Evolutionary conservation across 2,797 vertebrate species (phyloP).

Genomic region (Sternotherus odoratus): DNA sequence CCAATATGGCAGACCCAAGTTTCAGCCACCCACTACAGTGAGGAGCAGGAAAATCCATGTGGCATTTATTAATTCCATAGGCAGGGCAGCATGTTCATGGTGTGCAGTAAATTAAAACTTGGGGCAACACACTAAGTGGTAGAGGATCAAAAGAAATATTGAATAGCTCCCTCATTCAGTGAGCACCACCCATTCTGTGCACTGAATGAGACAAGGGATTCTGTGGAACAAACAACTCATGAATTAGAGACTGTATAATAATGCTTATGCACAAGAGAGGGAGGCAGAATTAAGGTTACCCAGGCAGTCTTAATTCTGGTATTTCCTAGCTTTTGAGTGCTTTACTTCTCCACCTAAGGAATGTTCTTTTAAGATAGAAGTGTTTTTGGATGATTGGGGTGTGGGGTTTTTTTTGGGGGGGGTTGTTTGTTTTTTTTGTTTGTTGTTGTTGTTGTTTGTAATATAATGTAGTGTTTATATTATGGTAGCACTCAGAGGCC

Average conservation of each 20-base stretch:
- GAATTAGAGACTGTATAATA: constrained; percentile 33
- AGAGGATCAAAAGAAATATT: constrained; percentile 45
- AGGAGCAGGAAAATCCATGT: neutral
- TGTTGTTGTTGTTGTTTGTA: no score
- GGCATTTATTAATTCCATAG: constrained; percentile 34
- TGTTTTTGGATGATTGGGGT: neutral
- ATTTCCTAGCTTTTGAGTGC: neutral
- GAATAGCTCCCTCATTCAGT: constrained; percentile 27
- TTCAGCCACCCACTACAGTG: neutral
- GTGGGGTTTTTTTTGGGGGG: no score
- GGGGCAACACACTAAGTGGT: neutral
- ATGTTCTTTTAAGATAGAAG: neutral
- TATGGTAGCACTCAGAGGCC: constrained; percentile 10
- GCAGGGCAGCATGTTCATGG: constrained; percentile 36
- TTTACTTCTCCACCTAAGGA: neutral
- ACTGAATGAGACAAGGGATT: constrained; percentile 2
- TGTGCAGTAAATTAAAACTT: constrained; percentile 37
- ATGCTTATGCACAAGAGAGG: neutral
- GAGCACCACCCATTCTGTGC: constrained; percentile 48
- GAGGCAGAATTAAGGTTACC: constrained; percentile 2
- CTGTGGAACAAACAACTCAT: constrained; percentile 23
- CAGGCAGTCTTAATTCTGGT: neutral
- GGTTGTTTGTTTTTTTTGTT: neutral
- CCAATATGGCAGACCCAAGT: constrained; percentile 2
- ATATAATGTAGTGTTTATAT: neutral